These are phyloP conservation scores for Drosophila peninsularis DNA, from an alignment of 2,888 invertebrate genomes.

Conservation along the genomic window DNA sequence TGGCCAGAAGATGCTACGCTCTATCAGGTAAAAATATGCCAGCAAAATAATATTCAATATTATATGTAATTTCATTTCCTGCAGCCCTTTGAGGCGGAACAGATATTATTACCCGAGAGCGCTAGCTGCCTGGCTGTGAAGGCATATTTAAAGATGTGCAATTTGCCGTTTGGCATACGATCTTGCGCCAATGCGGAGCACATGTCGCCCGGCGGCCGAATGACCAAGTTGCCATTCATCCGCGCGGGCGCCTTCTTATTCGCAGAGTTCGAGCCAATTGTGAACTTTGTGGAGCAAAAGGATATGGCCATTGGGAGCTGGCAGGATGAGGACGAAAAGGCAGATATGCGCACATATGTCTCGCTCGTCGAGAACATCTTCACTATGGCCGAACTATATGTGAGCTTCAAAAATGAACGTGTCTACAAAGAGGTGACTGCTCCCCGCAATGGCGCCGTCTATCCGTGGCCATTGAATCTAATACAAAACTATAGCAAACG, in stretches of 20 bases:
- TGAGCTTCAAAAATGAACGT: slow-evolving; percentile 93
- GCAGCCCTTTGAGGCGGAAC: slow-evolving; percentile 95
- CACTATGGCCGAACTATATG: slow-evolving; percentile 94
- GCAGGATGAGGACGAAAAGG: slow-evolving; percentile 90
- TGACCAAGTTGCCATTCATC: slow-evolving; percentile 93
- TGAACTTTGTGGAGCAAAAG: slow-evolving; percentile 94
- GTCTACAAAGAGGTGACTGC: slow-evolving; percentile 93
- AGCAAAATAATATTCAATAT: neutral
- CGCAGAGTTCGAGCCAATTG: slow-evolving; percentile 96
- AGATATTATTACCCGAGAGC: slow-evolving; percentile 96
- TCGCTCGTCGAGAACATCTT: slow-evolving; percentile 95
- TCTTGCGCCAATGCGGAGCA: slow-evolving; percentile 96
- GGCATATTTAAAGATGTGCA: slow-evolving; percentile 96
- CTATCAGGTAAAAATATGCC: slow-evolving; percentile 85
- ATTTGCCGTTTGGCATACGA: slow-evolving; percentile 92
- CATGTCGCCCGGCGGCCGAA: slow-evolving; percentile 96
- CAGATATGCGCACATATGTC: slow-evolving; percentile 97
- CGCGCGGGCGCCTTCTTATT: slow-evolving; percentile 95
- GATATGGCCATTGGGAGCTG: slow-evolving; percentile 90
- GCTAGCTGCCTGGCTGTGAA: slow-evolving; percentile 97
- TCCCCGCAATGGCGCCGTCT: slow-evolving; percentile 93
- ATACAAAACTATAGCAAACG: slow-evolving; percentile 92
- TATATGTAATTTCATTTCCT: neutral
- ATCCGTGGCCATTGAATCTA: slow-evolving; percentile 96
- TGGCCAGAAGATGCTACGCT: slow-evolving; percentile 95